These are phyloP conservation scores for Platycheirus rosarum DNA, from an alignment of 2,888 invertebrate species.

Conservation along the genomic window DNA sequence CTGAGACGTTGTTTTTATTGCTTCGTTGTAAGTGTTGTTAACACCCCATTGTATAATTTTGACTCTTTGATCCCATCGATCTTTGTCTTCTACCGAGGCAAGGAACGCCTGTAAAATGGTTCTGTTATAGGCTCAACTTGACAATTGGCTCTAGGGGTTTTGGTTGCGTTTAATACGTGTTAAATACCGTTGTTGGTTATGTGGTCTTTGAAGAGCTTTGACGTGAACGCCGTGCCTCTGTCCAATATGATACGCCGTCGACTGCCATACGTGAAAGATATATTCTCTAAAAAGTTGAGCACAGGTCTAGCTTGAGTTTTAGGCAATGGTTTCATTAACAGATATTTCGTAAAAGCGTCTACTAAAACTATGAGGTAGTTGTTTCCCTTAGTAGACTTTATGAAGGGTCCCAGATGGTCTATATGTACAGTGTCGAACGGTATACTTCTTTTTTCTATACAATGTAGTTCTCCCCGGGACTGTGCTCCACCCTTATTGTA, in stretches of 20 bases:
- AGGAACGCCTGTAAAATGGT: slow-evolving; percentile 13
- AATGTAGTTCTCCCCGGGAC: too few species aligned
- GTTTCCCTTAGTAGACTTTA: too few species aligned
- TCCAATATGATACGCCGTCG: slow-evolving; percentile 19
- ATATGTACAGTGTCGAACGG: too few species aligned
- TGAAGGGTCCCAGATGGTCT: too few species aligned
- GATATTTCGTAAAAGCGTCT: too few species aligned
- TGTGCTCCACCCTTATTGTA: too few species aligned
- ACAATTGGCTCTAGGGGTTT: slow-evolving; percentile 21
- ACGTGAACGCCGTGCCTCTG: slow-evolving; percentile 13
- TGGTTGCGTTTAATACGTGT: slow-evolving; percentile 20
- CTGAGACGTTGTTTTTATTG: slow-evolving; percentile 12
- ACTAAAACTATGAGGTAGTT: too few species aligned
- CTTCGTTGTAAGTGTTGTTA: too few species aligned
- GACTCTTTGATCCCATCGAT: too few species aligned
- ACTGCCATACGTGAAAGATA: background rate
- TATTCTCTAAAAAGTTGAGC: background rate
- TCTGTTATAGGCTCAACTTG: slow-evolving; percentile 26
- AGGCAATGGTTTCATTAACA: background rate
- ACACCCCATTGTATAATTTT: too few species aligned
- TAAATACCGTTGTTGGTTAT: background rate
- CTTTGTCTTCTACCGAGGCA: too few species aligned
- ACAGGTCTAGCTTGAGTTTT: background rate
- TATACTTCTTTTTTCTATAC: too few species aligned
- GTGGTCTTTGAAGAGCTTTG: slow-evolving; percentile 4